phyloP scores from a whole-genome alignment of 2,113 vertebrate species.

The Tretioscincus oriximinensis region DNA sequence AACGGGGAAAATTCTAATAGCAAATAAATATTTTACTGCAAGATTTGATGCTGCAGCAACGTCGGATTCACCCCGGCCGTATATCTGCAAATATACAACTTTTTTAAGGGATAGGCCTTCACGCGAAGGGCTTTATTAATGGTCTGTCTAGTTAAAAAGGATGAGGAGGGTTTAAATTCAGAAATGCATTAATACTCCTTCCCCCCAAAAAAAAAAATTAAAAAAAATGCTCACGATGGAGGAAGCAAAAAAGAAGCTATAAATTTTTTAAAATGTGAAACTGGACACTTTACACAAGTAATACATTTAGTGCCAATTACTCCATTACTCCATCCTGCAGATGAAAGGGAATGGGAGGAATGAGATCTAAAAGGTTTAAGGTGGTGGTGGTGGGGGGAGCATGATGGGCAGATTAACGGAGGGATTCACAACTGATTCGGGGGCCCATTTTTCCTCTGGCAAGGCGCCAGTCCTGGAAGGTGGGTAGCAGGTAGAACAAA shows the following conservation, averaged over 20 bases:
- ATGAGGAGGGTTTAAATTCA: conserved; percentile 56
- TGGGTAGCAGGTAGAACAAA: no score
- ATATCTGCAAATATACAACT: conserved; percentile 64
- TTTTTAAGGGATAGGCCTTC: conserved; percentile 57
- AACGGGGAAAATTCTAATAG: conserved; percentile 36
- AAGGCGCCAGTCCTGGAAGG: not conserved
- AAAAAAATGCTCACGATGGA: conserved; percentile 10
- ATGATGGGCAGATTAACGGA: conserved; percentile 7
- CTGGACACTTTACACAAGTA: conserved; percentile 26
- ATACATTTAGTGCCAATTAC: conserved; percentile 58
- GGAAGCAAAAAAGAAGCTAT: conserved; percentile 56
- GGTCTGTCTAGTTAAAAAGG: conserved; percentile 69
- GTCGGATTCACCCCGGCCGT: conserved; percentile 28
- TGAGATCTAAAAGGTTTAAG: conserved; percentile 26
- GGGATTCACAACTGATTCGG: conserved; percentile 10
- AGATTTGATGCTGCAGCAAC: conserved; percentile 43
- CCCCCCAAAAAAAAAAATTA: conserved; percentile 1
- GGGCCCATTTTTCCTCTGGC: not conserved
- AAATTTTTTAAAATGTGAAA: conserved; percentile 61
- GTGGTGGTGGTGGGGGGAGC: no score
- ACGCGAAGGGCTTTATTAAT: conserved; percentile 64
- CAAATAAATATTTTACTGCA: conserved; percentile 66
- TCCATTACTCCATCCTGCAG: conserved; percentile 49
- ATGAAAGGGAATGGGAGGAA: conserved; percentile 7
- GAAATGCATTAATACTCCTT: conserved; percentile 56